These are phyloP conservation scores for Centropyge bicolor DNA, from an alignment of 2,797 vertebrate species.

Conservation along the genomic window DNA sequence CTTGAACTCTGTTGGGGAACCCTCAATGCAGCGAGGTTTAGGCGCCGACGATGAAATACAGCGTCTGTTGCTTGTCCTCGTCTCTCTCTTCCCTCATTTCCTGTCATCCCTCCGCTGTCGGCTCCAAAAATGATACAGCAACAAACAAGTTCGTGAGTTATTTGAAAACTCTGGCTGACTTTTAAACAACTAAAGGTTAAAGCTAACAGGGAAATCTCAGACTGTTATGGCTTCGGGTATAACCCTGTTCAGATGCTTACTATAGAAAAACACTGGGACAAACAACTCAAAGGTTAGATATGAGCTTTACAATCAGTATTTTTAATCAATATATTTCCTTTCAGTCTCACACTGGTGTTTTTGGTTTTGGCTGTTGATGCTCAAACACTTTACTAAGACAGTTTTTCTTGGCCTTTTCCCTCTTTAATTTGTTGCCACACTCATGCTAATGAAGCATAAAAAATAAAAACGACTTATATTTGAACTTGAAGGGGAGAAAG, in stretches of 20 bases:
- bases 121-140: not conserved
- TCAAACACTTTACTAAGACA: not conserved
- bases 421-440: not conserved
- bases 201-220: not conserved
- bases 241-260: not conserved
- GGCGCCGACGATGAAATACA: not conserved
- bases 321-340: not conserved
- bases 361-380: not conserved
- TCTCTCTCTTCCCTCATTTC: not conserved
- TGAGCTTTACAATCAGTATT: not conserved
- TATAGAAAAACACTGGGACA: not conserved
- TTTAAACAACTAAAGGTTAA: not conserved
- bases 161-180: not conserved
- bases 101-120: not conserved
- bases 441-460: not conserved
- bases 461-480: not conserved
- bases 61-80: not conserved
- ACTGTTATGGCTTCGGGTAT: not conserved
- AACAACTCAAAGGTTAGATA: not conserved
- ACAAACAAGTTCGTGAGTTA: not conserved
- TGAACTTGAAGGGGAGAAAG: not conserved
- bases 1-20: not conserved
- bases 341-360: not conserved
- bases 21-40: not conserved
- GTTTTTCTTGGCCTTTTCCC: too few species aligned